A percentile compares a stretch with the other conserved stretches of the same genome.
Conservation (phyloP, 2,888 invertebrate genomes). For the Macrosoma leucophasiata region DNA sequence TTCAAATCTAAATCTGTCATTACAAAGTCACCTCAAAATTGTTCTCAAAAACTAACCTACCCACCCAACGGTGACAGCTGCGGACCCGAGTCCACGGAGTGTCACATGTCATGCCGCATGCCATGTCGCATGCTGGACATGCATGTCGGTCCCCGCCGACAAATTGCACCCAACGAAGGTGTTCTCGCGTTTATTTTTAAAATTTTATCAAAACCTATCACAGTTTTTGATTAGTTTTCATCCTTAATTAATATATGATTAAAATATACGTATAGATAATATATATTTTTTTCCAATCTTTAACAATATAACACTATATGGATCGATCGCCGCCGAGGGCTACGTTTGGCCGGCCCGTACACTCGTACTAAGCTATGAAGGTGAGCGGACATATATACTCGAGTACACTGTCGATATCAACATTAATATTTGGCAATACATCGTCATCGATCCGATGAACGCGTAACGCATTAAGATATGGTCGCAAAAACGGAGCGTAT, state of each 20-base stretch:
- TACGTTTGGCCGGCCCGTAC: constrained; percentile 19
- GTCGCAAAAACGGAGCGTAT: constrained; percentile 65
- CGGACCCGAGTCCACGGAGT: constrained; percentile 15
- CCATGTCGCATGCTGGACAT: no score
- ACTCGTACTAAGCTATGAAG: constrained; percentile 20
- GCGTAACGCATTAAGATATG: constrained; percentile 52
- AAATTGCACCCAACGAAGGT: constrained; percentile 32
- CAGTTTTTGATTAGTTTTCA: constrained; percentile 76
- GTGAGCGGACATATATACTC: constrained; percentile 34
- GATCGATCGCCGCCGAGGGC: constrained; percentile 44
- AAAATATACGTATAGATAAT: constrained; percentile 75
- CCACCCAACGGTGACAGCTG: constrained; percentile 30
- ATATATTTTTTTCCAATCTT: constrained; percentile 70
- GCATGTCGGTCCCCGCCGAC: constrained; percentile 24
- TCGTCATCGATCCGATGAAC: constrained; percentile 36
- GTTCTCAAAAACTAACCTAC: constrained; percentile 62
- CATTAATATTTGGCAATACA: constrained; percentile 42
- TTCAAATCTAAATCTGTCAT: constrained; percentile 41
- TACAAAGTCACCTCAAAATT: constrained; percentile 47
- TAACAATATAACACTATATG: constrained; percentile 74
- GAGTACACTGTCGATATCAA: constrained; percentile 20
- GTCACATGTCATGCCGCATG: constrained; percentile 15
- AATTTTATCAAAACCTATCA: constrained; percentile 76
- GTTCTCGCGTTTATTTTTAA: constrained; percentile 54
- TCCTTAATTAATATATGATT: constrained; percentile 74